Conservation (phyloP, 2,113 vertebrate genomes). For the Speoplatyrhinus poulsoni region DNA sequence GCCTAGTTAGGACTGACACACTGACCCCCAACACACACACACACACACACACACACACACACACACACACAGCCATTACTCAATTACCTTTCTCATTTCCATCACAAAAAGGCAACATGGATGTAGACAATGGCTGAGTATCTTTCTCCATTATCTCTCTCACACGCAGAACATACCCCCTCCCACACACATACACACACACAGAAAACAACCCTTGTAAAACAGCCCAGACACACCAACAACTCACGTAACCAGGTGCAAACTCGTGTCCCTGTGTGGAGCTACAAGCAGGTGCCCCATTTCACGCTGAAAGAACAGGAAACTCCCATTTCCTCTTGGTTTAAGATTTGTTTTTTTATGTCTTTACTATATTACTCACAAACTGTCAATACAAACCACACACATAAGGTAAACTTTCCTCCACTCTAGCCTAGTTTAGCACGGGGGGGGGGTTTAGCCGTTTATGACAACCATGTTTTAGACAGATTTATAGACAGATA, state of each 20-base stretch:
- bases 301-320: not conserved
- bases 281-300: not conserved
- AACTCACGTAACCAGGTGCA: not conserved
- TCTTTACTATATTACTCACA: not conserved
- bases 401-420: constrained; percentile 2
- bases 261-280: constrained; percentile 5
- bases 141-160: not conserved
- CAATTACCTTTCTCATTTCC: constrained; percentile 21
- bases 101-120: constrained; percentile 5
- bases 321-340: constrained; percentile 11
- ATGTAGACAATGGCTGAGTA: not conserved
- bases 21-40: constrained; percentile 22
- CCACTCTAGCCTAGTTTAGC: not conserved
- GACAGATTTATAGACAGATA: too few relatives aligned
- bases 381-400: not conserved
- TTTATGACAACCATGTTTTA: too few relatives aligned
- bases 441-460: too few relatives aligned
- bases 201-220: not conserved
- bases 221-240: not conserved
- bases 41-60: not conserved
- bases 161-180: not conserved
- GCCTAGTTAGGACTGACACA: not conserved
- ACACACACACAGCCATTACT: not conserved
- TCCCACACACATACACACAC: not conserved
- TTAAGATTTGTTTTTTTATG: not conserved